Conservation (phyloP, 2,113 vertebrate genomes). For the Rhizomys pruinosus region DNA sequence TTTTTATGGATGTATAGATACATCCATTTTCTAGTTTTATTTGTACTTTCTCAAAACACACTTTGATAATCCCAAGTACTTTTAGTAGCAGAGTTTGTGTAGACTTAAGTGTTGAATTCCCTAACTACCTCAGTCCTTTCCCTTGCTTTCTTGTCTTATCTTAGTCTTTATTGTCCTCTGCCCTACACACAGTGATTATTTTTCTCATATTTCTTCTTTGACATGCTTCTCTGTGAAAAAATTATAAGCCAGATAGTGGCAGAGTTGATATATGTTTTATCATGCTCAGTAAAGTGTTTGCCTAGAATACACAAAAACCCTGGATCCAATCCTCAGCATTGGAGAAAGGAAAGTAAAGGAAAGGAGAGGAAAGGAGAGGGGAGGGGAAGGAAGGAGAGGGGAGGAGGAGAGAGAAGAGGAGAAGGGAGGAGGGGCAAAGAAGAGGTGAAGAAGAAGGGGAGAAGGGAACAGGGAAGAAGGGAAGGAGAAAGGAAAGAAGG, state of each 20-base stretch:
- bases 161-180: neutral
- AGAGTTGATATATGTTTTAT: neutral
- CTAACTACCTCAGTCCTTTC: neutral
- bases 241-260: neutral
- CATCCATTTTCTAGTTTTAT: neutral
- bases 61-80: neutral
- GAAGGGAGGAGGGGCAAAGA: neutral
- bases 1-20: too few species aligned
- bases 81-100: neutral
- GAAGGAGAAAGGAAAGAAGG: neutral
- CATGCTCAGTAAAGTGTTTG: neutral
- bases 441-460: neutral
- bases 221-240: neutral
- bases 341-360: too few species aligned
- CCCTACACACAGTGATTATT: neutral
- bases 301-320: neutral
- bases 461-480: neutral
- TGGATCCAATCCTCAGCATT: neutral
- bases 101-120: neutral
- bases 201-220: neutral
- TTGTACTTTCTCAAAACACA: constrained; percentile 2
- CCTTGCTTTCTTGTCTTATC: neutral
- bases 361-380: too few species aligned
- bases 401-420: neutral
- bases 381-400: too few species aligned